Evolutionary conservation across 2,797 vertebrate genomes (phyloP), one percentile per base, ranked within the genome.

Genomic region (Silurus lanzhouensis): DNA sequence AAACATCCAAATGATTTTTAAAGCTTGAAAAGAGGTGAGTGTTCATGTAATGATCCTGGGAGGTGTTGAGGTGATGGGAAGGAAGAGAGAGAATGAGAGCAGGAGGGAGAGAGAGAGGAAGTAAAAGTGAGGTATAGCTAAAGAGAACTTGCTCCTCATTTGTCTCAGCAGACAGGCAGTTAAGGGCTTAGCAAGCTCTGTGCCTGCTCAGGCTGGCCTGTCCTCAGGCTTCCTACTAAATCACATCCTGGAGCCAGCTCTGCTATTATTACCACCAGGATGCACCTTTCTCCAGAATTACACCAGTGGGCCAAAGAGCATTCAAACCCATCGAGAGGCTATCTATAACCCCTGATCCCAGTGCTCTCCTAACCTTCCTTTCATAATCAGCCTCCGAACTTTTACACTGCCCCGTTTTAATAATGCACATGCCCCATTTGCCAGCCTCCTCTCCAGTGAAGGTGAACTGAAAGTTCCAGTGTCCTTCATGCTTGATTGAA

Each of bases 131-230:
- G 80, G 57, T 71, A 75, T 38, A 57, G 68, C 27, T 83, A 81
- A 81, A 70, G 83, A 83, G 85, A 88, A 86, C 86, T 86, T 85
- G 84, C 87, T 84, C 80, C 84, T 84, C 87, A 87, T 88, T 88
- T 87, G 85, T 88, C 88, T 87, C 89, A 48, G 72, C 14, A 81
- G 87, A 88, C 85, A 86, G 85, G 87, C 86, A 87, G 87, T 90
- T 90, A 90, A 87, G 84, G 86, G 89, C 82, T 90, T 67, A 86
- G 87, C 79, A 25, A 76, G 86, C 64, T 83, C 78, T 76, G 84
- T 85, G 84, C 85, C 81, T 70, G 80, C 72, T 78, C 64, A 84
- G 84, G 79, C 84, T 82, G 83, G 85, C 79, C 77, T 87, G 83
- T 86, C 89, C 84, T 81, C 82, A 81, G 77, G 68, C 84, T 81